Percentiles rank a stretch among this genome's conserved stretches.
Evolutionary conservation across 1,140 invertebrate genomes (phyloP).

Genomic region (Nebria ingens): DNA sequence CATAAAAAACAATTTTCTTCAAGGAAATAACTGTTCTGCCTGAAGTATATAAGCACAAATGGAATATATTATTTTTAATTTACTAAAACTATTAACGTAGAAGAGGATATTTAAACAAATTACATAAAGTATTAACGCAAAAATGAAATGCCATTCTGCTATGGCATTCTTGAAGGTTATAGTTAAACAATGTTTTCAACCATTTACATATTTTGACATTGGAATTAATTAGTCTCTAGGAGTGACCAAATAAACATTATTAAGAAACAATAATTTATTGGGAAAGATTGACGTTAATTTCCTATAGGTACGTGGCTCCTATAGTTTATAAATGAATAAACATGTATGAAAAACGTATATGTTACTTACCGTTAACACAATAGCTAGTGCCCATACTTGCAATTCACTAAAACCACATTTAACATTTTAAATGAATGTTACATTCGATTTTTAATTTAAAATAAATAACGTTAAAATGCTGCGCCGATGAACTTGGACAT

Average conservation of each 20-base stretch:
- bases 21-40: no score
- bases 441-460: background rate
- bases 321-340: background rate
- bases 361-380: background rate
- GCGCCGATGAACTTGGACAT: background rate
- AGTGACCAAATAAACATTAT: no score
- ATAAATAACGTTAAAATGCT: slow-evolving; percentile 1
- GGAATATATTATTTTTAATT: no score
- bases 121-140: no score
- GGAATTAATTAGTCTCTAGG: background rate
- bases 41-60: no score
- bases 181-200: background rate
- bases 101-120: no score
- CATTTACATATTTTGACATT: background rate
- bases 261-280: background rate
- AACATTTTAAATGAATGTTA: background rate
- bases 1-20: no score
- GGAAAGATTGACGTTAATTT: background rate
- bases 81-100: no score
- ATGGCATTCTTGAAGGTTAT: background rate
- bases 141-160: background rate
- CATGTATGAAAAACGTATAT: background rate
- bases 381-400: background rate
- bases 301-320: slow-evolving; percentile 2
- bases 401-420: background rate